Conservation (phyloP, 1,140 invertebrate species). For the Lepidurus apus region DNA sequence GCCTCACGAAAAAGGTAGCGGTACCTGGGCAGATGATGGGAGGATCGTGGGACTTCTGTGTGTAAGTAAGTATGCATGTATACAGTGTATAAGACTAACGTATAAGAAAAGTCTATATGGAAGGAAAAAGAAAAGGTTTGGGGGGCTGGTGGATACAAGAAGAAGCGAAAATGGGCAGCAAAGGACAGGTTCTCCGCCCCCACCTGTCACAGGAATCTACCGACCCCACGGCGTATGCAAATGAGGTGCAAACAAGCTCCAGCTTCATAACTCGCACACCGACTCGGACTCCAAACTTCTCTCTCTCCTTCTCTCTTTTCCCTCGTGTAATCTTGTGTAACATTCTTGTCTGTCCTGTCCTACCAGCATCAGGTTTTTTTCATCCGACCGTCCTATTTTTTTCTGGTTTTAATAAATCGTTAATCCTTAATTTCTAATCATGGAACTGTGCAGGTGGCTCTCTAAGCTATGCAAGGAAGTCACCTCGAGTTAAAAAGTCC, state of each 20-base stretch:
- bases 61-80: constrained; percentile 19
- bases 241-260: constrained; percentile 8
- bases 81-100: not conserved
- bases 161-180: constrained; percentile 14
- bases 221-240: constrained; percentile 17
- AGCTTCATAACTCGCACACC: constrained; percentile 17
- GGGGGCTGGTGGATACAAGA: not conserved
- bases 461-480: not conserved
- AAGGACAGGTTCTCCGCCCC: constrained; percentile 17
- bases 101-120: not conserved
- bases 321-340: not conserved
- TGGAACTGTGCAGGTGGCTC: not conserved
- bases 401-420: not conserved
- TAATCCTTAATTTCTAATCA: not conserved
- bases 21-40: constrained; percentile 20
- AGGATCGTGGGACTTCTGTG: constrained; percentile 20
- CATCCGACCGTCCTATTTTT: not conserved
- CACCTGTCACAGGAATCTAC: constrained; percentile 18
- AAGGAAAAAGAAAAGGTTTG: not conserved
- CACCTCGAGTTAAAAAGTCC: not conserved
- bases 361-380: not conserved
- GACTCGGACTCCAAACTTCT: not conserved
- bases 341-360: not conserved
- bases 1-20: constrained; percentile 20
- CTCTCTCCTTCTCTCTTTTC: not conserved